Base-by-base conservation (phyloP, 2,113 vertebrate genomes). In the Muntiacus muntjak region DNA sequence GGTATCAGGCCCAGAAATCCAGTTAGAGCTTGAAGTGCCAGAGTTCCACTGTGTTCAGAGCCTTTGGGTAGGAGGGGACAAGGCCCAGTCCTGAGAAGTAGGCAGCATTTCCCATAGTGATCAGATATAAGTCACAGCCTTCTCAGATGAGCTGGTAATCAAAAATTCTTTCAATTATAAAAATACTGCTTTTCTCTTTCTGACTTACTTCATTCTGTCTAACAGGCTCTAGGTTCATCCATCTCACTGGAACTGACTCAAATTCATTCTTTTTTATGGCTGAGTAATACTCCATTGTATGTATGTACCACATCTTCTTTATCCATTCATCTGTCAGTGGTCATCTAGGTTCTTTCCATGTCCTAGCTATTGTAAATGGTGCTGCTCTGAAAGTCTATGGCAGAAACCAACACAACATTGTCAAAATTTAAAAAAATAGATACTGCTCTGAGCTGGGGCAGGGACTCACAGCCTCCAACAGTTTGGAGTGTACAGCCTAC, bases 61-160 rank as follows among this genome's bases (percentile, higher is more conserved):
- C 15, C 55, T 57, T 0, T 21, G 43, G 43, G 74, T 26, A 17
- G 57, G 52, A 47, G 12, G 13, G 13, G 54, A 47, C 55, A 57
- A 19, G 45, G 25, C 14, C 36, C 71, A 14, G 2, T 28, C 15
- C 60, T 6, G 7, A 2, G 8, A 0, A 5, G 13, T 3, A 0
- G 62, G 30, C 30, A 95, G 21, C 33, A 4, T 81, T 84, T 78
- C 47, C 60, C 83, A 36, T 45, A 6, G 40, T 6, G 28, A 74
- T 13, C 1, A 1, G 19, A 52, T 83, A 14, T 8, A 74, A 62
- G 86, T 16, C 23, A 85, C 47, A 45, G n/a, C 21, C 17, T 89
- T 94, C 82, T 74, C 36, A 76, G 76, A 60, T 64, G 43, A 96
- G 47, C n/a, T 78, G 76, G 2, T 60, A 33, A 40, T n/a, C 21